phyloP scores from a whole-genome alignment of 2,888 invertebrate species.

The Chalcosyrphus nemorum region DNA sequence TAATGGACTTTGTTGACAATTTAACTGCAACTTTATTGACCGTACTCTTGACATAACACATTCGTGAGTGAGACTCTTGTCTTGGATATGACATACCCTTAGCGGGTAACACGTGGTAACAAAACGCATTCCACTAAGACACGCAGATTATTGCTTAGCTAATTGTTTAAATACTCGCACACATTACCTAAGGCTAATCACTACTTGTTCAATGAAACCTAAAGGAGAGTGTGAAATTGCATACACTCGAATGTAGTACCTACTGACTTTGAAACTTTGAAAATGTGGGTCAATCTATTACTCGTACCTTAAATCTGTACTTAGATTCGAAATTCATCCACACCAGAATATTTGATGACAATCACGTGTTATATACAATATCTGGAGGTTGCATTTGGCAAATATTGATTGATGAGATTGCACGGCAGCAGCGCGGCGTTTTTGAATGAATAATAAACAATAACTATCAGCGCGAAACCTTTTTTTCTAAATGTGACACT shows the following conservation, averaged over 20 bases:
- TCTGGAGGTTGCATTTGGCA: not conserved
- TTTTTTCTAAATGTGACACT: not conserved
- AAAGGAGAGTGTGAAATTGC: not conserved
- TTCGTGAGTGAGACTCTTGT: not conserved
- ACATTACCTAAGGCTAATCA: not conserved
- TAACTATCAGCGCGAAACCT: not conserved
- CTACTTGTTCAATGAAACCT: not conserved
- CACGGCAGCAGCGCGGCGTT: not conserved
- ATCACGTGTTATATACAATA: too few relatives aligned
- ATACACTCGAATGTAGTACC: not conserved
- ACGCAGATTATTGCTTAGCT: not conserved
- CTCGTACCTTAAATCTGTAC: too few relatives aligned
- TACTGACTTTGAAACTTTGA: not conserved
- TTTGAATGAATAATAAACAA: not conserved
- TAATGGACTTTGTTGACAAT: slow-evolving; percentile 17
- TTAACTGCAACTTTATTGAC: slow-evolving; percentile 19
- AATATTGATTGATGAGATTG: not conserved
- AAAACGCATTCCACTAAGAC: not conserved
- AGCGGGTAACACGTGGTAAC: not conserved
- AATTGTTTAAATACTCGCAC: not conserved
- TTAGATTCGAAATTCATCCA: too few relatives aligned
- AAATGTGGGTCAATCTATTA: not conserved
- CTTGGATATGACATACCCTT: not conserved
- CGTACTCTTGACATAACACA: slow-evolving; percentile 13
- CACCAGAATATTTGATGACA: too few relatives aligned